phyloP scores from a whole-genome alignment of 2,113 vertebrate genomes.

The Heterocephalus glaber region DNA sequence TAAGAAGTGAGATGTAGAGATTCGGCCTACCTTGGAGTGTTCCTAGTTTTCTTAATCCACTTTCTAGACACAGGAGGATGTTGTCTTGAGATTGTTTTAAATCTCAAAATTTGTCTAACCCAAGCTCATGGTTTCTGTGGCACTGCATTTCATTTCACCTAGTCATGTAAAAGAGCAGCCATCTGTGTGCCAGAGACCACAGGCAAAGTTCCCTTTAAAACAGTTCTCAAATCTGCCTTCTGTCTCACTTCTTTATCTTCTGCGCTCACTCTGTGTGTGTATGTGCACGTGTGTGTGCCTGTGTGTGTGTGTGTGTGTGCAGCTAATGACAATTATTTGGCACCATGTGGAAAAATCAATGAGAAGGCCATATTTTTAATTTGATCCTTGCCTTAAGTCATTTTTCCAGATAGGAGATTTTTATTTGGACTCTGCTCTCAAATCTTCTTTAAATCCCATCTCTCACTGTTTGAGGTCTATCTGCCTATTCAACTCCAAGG shows the following conservation, averaged over 20 bases:
- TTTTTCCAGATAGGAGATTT: neutral
- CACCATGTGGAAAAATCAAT: constrained; percentile 22
- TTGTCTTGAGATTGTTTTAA: neutral
- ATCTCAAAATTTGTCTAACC: neutral
- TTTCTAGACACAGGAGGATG: neutral
- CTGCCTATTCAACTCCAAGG: neutral
- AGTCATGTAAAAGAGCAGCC: neutral
- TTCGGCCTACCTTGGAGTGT: neutral
- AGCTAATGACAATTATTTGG: neutral
- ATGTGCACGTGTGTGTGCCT: neutral
- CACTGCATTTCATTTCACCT: neutral
- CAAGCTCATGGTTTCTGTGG: neutral
- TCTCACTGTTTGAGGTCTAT: neutral
- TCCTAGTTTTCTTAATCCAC: neutral
- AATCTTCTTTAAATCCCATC: neutral
- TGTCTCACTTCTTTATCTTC: neutral
- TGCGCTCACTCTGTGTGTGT: neutral
- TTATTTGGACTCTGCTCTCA: neutral
- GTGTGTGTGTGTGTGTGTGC: neutral
- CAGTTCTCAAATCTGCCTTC: neutral
- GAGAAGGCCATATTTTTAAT: neutral
- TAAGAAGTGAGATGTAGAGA: neutral
- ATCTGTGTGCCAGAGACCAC: neutral
- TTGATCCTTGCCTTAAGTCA: neutral
- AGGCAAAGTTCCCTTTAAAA: neutral